Evolutionary conservation across 2,888 invertebrate species (phyloP), one percentile per base, ranked within the genome.

Genomic region (Orchestes rusci): DNA sequence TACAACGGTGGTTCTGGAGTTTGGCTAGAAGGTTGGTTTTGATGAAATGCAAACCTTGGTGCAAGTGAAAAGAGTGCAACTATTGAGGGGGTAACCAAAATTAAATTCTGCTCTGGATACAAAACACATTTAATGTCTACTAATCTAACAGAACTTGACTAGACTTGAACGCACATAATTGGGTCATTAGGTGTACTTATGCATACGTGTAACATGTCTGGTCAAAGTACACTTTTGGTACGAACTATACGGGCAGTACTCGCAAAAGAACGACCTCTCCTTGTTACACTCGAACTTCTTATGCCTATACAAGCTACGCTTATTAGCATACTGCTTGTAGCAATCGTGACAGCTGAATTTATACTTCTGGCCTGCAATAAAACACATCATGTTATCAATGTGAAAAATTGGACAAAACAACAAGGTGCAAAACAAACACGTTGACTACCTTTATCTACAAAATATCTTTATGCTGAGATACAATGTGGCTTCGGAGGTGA

Each of bases 181-280:
- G n/a, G n/a, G n/a, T n/a, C n/a, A n/a, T n/a, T n/a, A n/a, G n/a
- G n/a, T n/a, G n/a, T n/a, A n/a, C n/a, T n/a, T n/a, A n/a, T n/a
- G n/a, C n/a, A n/a, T n/a, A n/a, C n/a, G n/a, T 13, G 38, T 30
- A 20, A 55, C 44, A 39, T 58, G 59, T 2, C 50, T 44, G 30
- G 50, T 56, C 10, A 60, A 38, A 32, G 59, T 56, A 16, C 47
- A 45, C 39, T 59, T 60, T 43, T 55, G 56, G 18, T 34, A 50
- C 5, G 48, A 51, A 13, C 53, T 50, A 71, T 82, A 81, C 56
- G 75, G 64, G 70, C 85, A 86, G 67, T 79, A 75, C 36, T 80
- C 79, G 59, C 85, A 85, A 69, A 74, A 77, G 74, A 79, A 84
- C 71, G 74, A 79, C 60, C 75, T 82, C 63, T 74, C 80, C 44